Conservation (phyloP, 2,797 vertebrate species). For the Merluccius polli region DNA sequence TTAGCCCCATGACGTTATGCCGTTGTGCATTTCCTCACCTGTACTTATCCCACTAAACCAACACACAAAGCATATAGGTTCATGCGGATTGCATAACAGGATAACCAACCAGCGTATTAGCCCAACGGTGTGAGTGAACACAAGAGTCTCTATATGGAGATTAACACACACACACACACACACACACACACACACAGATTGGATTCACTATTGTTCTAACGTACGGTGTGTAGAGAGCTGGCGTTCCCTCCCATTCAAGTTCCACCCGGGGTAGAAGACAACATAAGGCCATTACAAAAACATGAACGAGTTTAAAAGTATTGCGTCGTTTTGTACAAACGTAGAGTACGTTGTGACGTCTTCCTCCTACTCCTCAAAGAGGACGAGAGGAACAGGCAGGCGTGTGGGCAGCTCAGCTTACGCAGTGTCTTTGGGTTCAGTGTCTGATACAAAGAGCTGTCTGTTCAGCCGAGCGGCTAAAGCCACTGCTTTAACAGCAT, state of each 20-base stretch:
- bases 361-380: conserved; percentile 19
- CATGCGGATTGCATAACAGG: not conserved
- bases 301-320: conserved; percentile 17
- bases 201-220: conserved; percentile 28
- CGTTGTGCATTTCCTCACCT: not conserved
- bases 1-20: not conserved
- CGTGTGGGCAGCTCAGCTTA: conserved; percentile 38
- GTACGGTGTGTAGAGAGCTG: conserved; percentile 25
- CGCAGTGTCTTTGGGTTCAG: conserved; percentile 40
- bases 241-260: conserved; percentile 30
- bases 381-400: conserved; percentile 24
- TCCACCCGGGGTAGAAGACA: conserved; percentile 3
- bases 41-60: not conserved
- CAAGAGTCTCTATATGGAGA: conserved; percentile 6
- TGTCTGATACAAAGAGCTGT: conserved; percentile 50
- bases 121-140: not conserved
- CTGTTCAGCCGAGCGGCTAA: conserved; percentile 35
- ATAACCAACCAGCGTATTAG: not conserved
- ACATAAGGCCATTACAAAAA: conserved; percentile 18
- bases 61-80: conserved; percentile 3
- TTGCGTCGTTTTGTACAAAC: conserved; percentile 39
- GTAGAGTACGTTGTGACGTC: conserved; percentile 30
- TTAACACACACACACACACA: conserved; percentile 4
- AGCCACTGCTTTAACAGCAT: conserved; percentile 20
- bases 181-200: not conserved